phyloP scores from a whole-genome alignment of 2,113 vertebrate species.

The Calonectris borealis region DNA sequence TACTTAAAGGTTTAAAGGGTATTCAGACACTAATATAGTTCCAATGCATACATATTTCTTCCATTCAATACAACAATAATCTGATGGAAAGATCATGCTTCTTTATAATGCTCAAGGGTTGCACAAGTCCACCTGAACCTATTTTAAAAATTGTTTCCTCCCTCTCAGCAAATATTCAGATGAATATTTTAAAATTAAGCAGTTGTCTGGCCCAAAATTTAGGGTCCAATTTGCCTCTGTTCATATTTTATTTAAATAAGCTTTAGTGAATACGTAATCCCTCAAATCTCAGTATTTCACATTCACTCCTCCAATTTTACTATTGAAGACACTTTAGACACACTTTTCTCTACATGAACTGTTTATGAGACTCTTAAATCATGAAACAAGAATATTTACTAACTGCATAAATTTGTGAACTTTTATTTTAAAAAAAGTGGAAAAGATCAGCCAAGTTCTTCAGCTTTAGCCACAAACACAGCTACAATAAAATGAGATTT shows the following conservation, averaged over 20 bases:
- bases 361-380: neutral
- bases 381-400: neutral
- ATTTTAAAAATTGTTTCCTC: neutral
- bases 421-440: neutral
- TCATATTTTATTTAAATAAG: neutral
- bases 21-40: neutral
- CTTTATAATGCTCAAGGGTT: neutral
- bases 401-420: neutral
- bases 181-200: neutral
- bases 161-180: neutral
- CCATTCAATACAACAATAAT: neutral
- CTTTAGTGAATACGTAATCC: neutral
- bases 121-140: neutral
- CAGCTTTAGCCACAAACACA: neutral
- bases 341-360: neutral
- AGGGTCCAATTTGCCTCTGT: neutral
- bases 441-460: neutral
- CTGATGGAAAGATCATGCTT: neutral
- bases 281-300: neutral
- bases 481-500: neutral
- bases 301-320: neutral
- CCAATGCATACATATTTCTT: neutral
- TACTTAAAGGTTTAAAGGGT: neutral
- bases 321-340: neutral
- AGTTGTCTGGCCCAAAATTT: neutral